These are phyloP conservation scores for Enteromius unitaeniatus DNA, from an alignment of 2,797 vertebrate genomes.

Conservation along the genomic window DNA sequence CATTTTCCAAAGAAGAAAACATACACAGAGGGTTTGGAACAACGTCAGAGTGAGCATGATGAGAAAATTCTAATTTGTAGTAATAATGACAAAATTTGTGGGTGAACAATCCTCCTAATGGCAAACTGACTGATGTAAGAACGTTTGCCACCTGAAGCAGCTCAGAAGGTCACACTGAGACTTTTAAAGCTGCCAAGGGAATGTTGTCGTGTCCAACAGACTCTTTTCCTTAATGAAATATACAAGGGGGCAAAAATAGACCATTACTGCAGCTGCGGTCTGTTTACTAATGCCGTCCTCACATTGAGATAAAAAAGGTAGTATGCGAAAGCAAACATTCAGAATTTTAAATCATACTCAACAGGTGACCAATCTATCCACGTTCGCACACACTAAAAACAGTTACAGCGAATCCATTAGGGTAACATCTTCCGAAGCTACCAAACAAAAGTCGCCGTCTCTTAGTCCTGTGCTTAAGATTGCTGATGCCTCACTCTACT, in stretches of 20 bases:
- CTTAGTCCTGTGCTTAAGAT: constrained; percentile 47
- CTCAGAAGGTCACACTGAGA: neutral
- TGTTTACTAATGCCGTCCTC: constrained; percentile 1
- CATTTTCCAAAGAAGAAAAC: neutral
- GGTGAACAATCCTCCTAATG: neutral
- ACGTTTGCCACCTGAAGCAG: neutral
- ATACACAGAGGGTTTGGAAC: neutral
- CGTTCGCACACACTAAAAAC: constrained; percentile 5
- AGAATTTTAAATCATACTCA: constrained; percentile 13
- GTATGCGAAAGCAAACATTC: constrained; percentile 11
- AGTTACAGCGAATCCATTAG: constrained; percentile 50
- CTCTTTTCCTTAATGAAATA: constrained; percentile 26
- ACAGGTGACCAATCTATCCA: constrained; percentile 19
- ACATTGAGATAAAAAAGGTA: neutral
- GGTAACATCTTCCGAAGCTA: constrained; percentile 60
- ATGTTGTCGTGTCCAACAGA: neutral
- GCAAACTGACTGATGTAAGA: neutral
- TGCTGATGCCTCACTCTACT: constrained; percentile 65
- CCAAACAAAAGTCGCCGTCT: constrained; percentile 28
- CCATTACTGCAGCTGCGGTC: neutral
- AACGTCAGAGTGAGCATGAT: neutral
- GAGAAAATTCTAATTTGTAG: neutral
- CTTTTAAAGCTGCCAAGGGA: constrained; percentile 14
- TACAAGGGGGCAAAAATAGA: neutral
- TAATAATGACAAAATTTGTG: neutral